Evolutionary conservation across 2,113 vertebrate genomes (phyloP), one percentile per base, ranked within the genome.

Genomic region (Paramormyrops kingsleyae): DNA sequence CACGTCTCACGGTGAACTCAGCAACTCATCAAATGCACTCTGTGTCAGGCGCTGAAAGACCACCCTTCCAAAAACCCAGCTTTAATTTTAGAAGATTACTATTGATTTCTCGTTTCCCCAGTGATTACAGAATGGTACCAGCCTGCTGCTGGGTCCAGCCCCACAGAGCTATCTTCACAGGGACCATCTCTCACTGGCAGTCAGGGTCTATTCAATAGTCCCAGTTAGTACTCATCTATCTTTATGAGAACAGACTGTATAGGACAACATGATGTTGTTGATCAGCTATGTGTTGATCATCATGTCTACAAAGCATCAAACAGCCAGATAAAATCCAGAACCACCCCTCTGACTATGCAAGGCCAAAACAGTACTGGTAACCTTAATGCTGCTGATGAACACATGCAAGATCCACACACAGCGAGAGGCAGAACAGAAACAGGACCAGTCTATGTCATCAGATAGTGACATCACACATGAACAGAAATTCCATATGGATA

Each of bases 41-140:
- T 42, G 59, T 86, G 59, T 89, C 89, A 89, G 42, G 46, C 4
- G 15, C n/a, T 47, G 59, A 27, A 27, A 70, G 89, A 35, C 27
- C 53, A 8, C 59, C 53, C 24, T 86, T 74, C 59, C 52, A 83
- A 19, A 74, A 66, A 83, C 49, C 21, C 46, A 27, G 42, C 59
- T 80, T 87, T 86, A 90, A 89, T 87, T 80, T 85, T 42, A 42
- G 59, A 59, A 88, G 59, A 77, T 74, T 80, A 47, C 62, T 56
- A 84, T 88, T 31, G 31, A 70, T 87, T 91, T 89, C 66, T 62
- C 46, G 5, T 89, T 77, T 87, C 46, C 21, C 49, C 49, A 21
- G 74, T 39, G 19, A 56, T 56, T 50, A 50, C 24, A 17, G 59
- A 19, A 27, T 27, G 44, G 42, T 17, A 24, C n/a, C 88, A 31